Conservation (phyloP, 1,140 invertebrate species). For the Pentalonia nigronervosa region DNA sequence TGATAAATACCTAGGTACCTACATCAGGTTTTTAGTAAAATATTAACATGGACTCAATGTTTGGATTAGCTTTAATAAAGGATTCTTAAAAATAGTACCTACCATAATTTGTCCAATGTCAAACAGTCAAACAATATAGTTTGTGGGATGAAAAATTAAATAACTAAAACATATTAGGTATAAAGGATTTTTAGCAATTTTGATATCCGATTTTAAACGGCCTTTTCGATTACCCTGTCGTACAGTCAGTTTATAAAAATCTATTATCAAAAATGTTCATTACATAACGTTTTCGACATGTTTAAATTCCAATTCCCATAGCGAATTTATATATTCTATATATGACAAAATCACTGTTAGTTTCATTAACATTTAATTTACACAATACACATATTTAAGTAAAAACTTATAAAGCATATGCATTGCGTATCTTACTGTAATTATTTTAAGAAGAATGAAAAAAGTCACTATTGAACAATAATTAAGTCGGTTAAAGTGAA, state of each 20-base stretch:
- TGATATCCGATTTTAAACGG: constrained; percentile 39
- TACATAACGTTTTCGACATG: constrained; percentile 41
- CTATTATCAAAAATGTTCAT: constrained; percentile 35
- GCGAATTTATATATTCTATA: not conserved
- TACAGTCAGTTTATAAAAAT: constrained; percentile 46
- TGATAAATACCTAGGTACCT: constrained; percentile 23
- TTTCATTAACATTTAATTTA: constrained; percentile 5
- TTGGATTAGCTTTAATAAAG: not conserved
- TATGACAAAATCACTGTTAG: not conserved
- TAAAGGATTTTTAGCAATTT: constrained; percentile 25
- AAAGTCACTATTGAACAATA: not conserved
- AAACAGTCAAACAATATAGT: not conserved
- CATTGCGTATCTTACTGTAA: not conserved
- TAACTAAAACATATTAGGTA: constrained; percentile 35
- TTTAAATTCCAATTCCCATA: constrained; percentile 30
- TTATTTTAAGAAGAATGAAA: constrained; percentile 13
- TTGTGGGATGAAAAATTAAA: constrained; percentile 14
- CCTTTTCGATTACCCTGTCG: constrained; percentile 39
- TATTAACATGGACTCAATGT: constrained; percentile 6
- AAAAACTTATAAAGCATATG: not conserved
- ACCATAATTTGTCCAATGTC: not conserved
- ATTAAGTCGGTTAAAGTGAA: not conserved
- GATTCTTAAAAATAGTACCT: constrained; percentile 6
- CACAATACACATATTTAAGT: not conserved
- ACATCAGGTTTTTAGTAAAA: not conserved